phyloP scores from a whole-genome alignment of 2,888 invertebrate species.

The Cosmia pyralina region DNA sequence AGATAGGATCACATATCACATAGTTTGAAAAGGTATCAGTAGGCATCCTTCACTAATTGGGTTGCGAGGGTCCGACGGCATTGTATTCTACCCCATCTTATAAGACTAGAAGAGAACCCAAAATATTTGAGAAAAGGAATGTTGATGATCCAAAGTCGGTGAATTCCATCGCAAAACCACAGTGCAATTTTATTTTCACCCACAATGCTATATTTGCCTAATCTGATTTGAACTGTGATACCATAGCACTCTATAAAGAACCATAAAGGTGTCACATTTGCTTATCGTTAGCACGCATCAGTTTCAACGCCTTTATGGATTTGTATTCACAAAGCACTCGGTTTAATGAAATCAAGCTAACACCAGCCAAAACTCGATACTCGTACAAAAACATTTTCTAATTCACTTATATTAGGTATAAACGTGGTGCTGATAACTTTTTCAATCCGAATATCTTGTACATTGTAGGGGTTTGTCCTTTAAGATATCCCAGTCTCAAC shows the following conservation, averaged over 20 bases:
- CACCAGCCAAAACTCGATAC: constrained; percentile 33
- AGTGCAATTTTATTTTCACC: constrained; percentile 33
- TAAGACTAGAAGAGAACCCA: constrained; percentile 23
- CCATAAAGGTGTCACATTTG: constrained; percentile 53
- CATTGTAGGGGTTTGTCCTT: constrained; percentile 57
- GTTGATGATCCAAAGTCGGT: constrained; percentile 17
- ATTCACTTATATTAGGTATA: constrained; percentile 47
- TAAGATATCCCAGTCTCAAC: constrained; percentile 50
- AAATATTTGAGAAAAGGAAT: constrained; percentile 35
- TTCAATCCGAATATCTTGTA: constrained; percentile 52
- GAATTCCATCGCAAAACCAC: not conserved
- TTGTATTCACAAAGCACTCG: constrained; percentile 55
- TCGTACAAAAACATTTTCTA: constrained; percentile 52
- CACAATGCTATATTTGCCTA: constrained; percentile 8
- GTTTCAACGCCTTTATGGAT: constrained; percentile 47
- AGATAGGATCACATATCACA: constrained; percentile 13
- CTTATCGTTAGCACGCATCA: constrained; percentile 50
- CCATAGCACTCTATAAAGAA: constrained; percentile 42
- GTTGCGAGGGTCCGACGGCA: constrained; percentile 13
- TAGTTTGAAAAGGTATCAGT: constrained; percentile 31
- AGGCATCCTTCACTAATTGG: constrained; percentile 35
- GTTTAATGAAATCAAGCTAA: constrained; percentile 54
- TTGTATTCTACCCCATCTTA: constrained; percentile 20
- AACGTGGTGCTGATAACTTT: constrained; percentile 52
- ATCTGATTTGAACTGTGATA: constrained; percentile 37